These are phyloP conservation scores for Drosophila busckii DNA, from an alignment of 1,140 invertebrate species.

Conservation along the genomic window DNA sequence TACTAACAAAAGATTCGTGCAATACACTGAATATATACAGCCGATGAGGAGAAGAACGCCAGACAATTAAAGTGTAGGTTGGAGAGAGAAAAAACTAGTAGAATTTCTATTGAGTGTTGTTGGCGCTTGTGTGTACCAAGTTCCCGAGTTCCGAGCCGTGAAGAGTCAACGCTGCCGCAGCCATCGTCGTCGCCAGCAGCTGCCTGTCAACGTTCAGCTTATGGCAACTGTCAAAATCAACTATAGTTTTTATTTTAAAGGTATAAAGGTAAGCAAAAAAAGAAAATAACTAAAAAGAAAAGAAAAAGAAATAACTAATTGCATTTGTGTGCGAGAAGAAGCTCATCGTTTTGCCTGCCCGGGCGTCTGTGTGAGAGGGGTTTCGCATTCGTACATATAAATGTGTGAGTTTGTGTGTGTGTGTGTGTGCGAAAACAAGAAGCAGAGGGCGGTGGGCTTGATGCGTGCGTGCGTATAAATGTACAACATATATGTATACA, in stretches of 20 bases:
- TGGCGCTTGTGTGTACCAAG: constrained; percentile 33
- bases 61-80: constrained; percentile 41
- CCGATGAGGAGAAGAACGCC: constrained; percentile 24
- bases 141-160: too few relatives aligned
- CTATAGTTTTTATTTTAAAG: constrained; percentile 2
- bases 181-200: too few relatives aligned
- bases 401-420: too few relatives aligned
- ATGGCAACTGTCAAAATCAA: constrained; percentile 1
- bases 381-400: too few relatives aligned
- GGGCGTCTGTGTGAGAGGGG: background rate
- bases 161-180: too few relatives aligned
- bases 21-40: constrained; percentile 16
- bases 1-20: constrained; percentile 25
- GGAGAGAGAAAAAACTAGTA: constrained; percentile 32
- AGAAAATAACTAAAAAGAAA: too few relatives aligned
- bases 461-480: constrained; percentile 36
- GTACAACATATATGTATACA: background rate
- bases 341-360: constrained; percentile 1
- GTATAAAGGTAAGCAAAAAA: constrained; percentile 16
- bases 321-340: constrained; percentile 12
- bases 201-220: constrained; percentile 28
- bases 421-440: too few relatives aligned
- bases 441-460: constrained; percentile 13
- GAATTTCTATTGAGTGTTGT: constrained; percentile 32
- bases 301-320: constrained; percentile 9